Base-by-base conservation (phyloP, 1,140 invertebrate genomes). In the Antheraea pernyi region DNA sequence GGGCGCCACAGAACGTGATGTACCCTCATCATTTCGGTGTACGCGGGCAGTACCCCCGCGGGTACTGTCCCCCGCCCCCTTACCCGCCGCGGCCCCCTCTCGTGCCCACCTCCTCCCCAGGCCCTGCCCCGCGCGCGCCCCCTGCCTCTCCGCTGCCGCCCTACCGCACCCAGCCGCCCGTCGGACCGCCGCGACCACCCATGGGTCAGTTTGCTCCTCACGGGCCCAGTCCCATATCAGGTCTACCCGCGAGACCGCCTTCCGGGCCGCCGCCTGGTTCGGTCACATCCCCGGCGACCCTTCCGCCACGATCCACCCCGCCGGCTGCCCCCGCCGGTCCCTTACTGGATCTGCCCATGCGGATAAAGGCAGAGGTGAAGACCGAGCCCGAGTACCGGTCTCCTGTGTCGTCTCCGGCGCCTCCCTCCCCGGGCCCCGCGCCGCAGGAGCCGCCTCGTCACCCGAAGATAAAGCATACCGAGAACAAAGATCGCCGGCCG, bases 401-500 rank as follows among this genome's bases (percentile, higher is more conserved):
- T 0, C 83, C 82, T 7, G 73, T 78, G 0, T 87, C 86, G 3
- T 82, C 85, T 0, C 70, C 76, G 10, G 78, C 75, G 18, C 73
- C 79, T 8, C 64, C 77, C 0, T 82, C 86, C 8, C 84, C 82
- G 7, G 81, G 83, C 39, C 81, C 81, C 6, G 60, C 70, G 30
- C 69, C 77, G 16, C 65, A 74, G 18, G 86, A 86, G 42, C 80
- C 82, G 0, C 82, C 78, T 10, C 74, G 84, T 3, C 87, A 89
- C 60, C 87, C 85, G 8, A 89, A 89, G 68, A 91, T 91, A 19
- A 92, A 92, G 68, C 85, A 84, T 66, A 91, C 90, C 0, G 92
- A 93, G 67, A 86, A 86, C 72, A 85, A 88, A 73, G 81, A 87
- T 46, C 78, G 83, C 1, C 62, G 84, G 39, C 81, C 87, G 69